Conservation (phyloP, 2,888 invertebrate species). For the Imbricaverruca yamaguchii region DNA sequence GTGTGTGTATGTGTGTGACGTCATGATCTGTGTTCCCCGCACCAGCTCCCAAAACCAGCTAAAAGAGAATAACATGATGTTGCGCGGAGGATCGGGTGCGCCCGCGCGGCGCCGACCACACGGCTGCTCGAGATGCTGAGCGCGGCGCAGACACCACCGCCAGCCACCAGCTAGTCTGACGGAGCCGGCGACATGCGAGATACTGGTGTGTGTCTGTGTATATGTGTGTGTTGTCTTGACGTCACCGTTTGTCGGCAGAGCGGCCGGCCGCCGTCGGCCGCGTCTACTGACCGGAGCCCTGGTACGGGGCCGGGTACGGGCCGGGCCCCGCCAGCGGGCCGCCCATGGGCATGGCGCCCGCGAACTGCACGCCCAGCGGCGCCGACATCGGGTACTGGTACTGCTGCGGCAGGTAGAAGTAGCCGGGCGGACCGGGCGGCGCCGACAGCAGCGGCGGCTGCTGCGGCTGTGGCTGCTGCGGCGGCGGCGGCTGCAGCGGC, state of each 20-base stretch:
- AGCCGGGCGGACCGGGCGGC: background rate
- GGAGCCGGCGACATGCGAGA: constrained; percentile 54
- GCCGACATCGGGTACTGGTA: too few relatives aligned
- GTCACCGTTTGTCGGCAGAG: constrained; percentile 91
- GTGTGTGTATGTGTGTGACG: background rate
- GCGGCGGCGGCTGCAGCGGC: background rate
- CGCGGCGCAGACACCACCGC: constrained; percentile 14
- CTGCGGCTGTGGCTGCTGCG: background rate
- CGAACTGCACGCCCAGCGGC: too few relatives aligned
- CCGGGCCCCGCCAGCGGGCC: too few relatives aligned
- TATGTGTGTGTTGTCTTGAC: constrained; percentile 90
- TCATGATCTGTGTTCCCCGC: background rate
- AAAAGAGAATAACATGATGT: constrained; percentile 10
- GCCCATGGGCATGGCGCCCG: too few relatives aligned
- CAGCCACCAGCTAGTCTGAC: constrained; percentile 7
- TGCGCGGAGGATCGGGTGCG: background rate
- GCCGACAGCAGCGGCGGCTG: too few relatives aligned
- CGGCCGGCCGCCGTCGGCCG: constrained; percentile 76
- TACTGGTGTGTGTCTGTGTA: constrained; percentile 75
- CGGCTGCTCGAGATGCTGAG: background rate
- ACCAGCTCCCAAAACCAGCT: constrained; percentile 1
- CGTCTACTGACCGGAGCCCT: constrained; percentile 91
- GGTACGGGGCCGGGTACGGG: constrained; percentile 57
- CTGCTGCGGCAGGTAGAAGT: too few relatives aligned
- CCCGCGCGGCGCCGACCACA: too few relatives aligned